Evolutionary conservation across 2,113 vertebrate species (phyloP), one percentile per base, ranked within the genome.

Genomic region (Ivindomyrus marchei): DNA sequence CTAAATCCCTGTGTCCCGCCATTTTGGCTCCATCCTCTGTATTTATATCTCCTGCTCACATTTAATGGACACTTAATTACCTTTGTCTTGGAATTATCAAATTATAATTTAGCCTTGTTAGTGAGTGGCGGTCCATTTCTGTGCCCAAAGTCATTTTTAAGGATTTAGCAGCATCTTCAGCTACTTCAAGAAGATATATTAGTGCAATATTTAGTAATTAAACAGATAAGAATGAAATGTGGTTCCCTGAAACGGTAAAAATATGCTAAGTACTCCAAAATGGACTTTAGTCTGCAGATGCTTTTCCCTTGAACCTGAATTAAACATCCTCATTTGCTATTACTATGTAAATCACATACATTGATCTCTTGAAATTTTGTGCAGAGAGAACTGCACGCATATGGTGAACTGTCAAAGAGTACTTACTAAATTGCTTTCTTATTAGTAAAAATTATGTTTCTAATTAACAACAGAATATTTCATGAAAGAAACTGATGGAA

Each of bases 321-420:
- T 85, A 49, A 45, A 36, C 31, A 77, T 36, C 31, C 19, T 46
- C 4, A 4, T 17, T 49, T 49, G 42, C 77, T 15, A 70, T 87
- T 87, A 87, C 27, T 56, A 87, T 87, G 86, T 87, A 87, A 56
- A 87, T 87, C 31, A 39, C 50, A 52, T 13, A 52, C 24, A 87
- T 36, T 87, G 49, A 53, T 53, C 42, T 46, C n/a, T 27, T 58
- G 86, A 56, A 90, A 93, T 90, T 87, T 39, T 90, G 56, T 89
- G 83, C 15, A 83, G 89, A 85, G 45, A 87, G 90, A 56, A 52
- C 17, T 42, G 10, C 31, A 87, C 17, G 13, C n/a, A 87, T 53
- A 56, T 36, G 85, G 85, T 27, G 49, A 52, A 39, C 24, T 87
- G 50, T 36, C 31, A 80, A 80, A 80, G 74, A 42, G 74, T 80